Evolutionary conservation across 2,888 invertebrate species (phyloP).

Genomic region (Drosophila longiperda): DNA sequence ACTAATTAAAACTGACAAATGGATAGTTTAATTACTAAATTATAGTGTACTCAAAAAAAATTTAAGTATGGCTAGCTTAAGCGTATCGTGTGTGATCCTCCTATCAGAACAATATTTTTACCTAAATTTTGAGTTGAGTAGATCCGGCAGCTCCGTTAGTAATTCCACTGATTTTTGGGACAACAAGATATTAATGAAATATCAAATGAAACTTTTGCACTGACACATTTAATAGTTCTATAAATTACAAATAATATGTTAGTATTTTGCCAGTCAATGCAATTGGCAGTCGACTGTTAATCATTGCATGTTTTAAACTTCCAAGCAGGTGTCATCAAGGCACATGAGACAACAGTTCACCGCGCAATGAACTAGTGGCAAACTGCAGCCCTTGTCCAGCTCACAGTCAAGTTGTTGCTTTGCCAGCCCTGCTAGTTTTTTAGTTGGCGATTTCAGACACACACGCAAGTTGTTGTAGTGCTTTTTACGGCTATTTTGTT

Average conservation of each 20-base stretch:
- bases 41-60: no score
- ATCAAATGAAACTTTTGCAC: not conserved
- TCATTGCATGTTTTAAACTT: not conserved
- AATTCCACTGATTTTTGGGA: not conserved
- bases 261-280: not conserved
- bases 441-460: constrained; percentile 72
- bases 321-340: constrained; percentile 25
- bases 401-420: constrained; percentile 34
- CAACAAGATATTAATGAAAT: not conserved
- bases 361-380: constrained; percentile 13
- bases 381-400: constrained; percentile 39
- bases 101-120: no score
- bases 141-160: not conserved
- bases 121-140: not conserved
- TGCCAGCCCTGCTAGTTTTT: constrained; percentile 64
- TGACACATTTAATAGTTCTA: not conserved
- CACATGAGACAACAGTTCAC: not conserved
- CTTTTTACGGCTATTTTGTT: constrained; percentile 80
- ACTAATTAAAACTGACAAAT: not conserved
- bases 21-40: no score
- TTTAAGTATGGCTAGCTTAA: no score
- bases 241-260: not conserved
- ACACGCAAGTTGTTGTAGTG: constrained; percentile 71
- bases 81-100: no score
- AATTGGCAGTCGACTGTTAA: not conserved